These are phyloP conservation scores for Salvelinus fontinalis DNA, from an alignment of 2,113 vertebrate species.

Conservation along the genomic window DNA sequence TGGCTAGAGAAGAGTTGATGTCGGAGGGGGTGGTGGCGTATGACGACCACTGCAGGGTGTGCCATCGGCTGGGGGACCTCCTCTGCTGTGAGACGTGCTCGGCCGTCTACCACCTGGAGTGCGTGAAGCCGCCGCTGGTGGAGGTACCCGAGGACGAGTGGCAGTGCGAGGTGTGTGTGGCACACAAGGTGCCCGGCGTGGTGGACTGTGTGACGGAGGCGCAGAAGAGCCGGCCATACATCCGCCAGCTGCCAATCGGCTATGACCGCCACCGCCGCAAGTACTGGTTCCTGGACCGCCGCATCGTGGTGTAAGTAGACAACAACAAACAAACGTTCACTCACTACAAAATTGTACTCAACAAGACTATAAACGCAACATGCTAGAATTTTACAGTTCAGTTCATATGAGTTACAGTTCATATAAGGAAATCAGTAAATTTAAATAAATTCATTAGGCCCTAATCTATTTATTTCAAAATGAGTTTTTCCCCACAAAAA, in stretches of 20 bases:
- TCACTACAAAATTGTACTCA: too few relatives aligned
- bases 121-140: slow-evolving; percentile 93
- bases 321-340: too few relatives aligned
- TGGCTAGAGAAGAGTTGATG: slow-evolving; percentile 97
- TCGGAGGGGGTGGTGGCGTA: slow-evolving; percentile 97
- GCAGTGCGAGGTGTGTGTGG: slow-evolving; percentile 99
- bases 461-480: too few relatives aligned
- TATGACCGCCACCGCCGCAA: slow-evolving; percentile 91
- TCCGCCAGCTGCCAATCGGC: slow-evolving; percentile 92
- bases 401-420: too few relatives aligned
- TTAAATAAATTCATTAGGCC: too few relatives aligned
- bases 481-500: too few relatives aligned
- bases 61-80: slow-evolving; percentile 96
- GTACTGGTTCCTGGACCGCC: slow-evolving; percentile 97
- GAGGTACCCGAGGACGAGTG: slow-evolving; percentile 98
- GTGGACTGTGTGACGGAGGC: slow-evolving; percentile 94
- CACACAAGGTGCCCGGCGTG: slow-evolving; percentile 94
- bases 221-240: slow-evolving; percentile 93
- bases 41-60: slow-evolving; percentile 96
- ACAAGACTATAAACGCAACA: too few relatives aligned
- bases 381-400: too few relatives aligned
- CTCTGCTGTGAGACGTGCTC: slow-evolving; percentile 98
- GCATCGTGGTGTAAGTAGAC: slow-evolving; percentile 90
- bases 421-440: too few relatives aligned
- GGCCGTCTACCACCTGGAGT: slow-evolving; percentile 97